These are phyloP conservation scores for Lamellibrachia columna DNA, from an alignment of 2,888 invertebrate genomes.

Conservation along the genomic window DNA sequence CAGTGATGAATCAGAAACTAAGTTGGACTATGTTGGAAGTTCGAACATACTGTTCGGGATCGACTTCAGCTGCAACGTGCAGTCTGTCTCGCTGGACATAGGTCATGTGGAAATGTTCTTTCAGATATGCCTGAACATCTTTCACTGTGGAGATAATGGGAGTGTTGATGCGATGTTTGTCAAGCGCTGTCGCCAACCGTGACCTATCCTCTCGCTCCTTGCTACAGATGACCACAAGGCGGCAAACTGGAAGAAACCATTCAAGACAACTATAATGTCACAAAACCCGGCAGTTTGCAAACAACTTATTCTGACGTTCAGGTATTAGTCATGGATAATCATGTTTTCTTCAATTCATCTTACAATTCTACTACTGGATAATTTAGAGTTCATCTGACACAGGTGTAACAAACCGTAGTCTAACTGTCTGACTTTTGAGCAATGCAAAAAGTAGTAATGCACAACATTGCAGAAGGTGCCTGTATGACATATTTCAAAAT, in stretches of 20 bases:
- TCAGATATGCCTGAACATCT: background rate
- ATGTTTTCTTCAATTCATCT: background rate
- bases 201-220: slow-evolving; percentile 53
- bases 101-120: background rate
- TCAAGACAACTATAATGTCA: background rate
- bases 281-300: background rate
- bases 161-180: slow-evolving; percentile 39
- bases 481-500: too few species aligned
- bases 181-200: slow-evolving; percentile 53
- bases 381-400: too few species aligned
- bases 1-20: too few species aligned
- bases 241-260: slow-evolving; percentile 37
- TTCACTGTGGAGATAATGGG: background rate
- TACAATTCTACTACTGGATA: background rate
- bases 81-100: background rate
- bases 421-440: too few species aligned
- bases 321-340: background rate
- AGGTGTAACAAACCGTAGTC: too few species aligned
- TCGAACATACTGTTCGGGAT: background rate
- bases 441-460: too few species aligned
- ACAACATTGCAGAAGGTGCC: too few species aligned
- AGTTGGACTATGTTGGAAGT: background rate
- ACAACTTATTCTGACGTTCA: background rate
- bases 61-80: background rate
- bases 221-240: slow-evolving; percentile 52